These are phyloP conservation scores for Ptychochromis oligacanthus DNA, from an alignment of 2,113 vertebrate species.

Conservation along the genomic window DNA sequence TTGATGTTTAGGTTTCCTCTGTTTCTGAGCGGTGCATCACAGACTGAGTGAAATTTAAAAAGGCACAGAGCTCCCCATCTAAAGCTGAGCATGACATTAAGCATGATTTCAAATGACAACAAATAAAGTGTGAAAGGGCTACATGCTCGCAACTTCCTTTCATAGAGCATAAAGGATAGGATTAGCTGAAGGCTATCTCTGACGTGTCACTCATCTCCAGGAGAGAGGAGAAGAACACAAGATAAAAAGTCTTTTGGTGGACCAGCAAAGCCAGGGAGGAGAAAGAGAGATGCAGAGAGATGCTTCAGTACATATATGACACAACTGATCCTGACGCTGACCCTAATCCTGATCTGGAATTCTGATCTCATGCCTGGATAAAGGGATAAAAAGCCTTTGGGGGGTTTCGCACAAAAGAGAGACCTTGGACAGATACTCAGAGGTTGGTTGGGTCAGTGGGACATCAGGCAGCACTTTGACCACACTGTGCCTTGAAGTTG, in stretches of 20 bases:
- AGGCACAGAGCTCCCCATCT: constrained; percentile 47
- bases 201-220: constrained; percentile 73
- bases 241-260: constrained; percentile 64
- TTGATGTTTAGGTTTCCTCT: constrained; percentile 61
- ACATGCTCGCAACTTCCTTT: constrained; percentile 61
- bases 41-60: constrained; percentile 49
- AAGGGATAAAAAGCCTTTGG: constrained; percentile 61
- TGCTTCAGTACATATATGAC: constrained; percentile 62
- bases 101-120: constrained; percentile 69
- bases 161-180: constrained; percentile 65
- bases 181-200: constrained; percentile 72
- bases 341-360: constrained; percentile 68
- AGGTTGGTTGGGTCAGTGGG: constrained; percentile 55
- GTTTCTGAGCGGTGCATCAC: constrained; percentile 42
- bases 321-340: constrained; percentile 61
- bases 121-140: constrained; percentile 62
- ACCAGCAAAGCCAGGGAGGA: constrained; percentile 43
- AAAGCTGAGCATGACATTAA: constrained; percentile 67
- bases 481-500: constrained; percentile 62
- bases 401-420: constrained; percentile 34
- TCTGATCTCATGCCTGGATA: constrained; percentile 67
- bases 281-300: constrained; percentile 50
- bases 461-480: constrained; percentile 66
- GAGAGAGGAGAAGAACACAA: constrained; percentile 47
- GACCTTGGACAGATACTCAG: constrained; percentile 48